A percentile compares a stretch with the other conserved stretches of the same genome.
These are phyloP conservation scores for Aythya baeri DNA, from an alignment of 2,113 vertebrate genomes.

Conservation along the genomic window DNA sequence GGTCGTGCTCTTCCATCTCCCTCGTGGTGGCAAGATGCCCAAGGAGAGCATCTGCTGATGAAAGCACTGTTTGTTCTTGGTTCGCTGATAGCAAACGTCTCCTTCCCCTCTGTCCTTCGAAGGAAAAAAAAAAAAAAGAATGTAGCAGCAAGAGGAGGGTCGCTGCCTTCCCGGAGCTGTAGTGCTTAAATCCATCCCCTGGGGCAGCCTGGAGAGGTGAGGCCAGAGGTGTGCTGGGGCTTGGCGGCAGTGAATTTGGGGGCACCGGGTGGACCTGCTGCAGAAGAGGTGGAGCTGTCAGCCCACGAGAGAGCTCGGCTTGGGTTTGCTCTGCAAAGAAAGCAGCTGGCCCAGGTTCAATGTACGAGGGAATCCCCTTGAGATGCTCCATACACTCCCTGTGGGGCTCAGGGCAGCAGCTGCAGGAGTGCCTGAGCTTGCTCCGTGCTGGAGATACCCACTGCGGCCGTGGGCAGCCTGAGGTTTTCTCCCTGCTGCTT, in stretches of 20 bases:
- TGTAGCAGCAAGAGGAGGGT: not conserved
- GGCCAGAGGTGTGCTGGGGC: not conserved
- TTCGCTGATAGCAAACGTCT: not conserved
- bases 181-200: not conserved
- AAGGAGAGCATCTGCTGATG: not conserved
- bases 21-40: not conserved
- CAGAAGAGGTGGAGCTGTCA: not conserved
- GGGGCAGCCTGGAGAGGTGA: not conserved
- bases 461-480: not conserved
- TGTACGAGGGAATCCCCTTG: fast-evolving
- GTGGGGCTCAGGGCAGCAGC: not conserved
- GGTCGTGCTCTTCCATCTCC: too few relatives aligned
- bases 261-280: not conserved
- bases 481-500: not conserved
- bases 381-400: not conserved
- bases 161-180: not conserved
- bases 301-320: not conserved
- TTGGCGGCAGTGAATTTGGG: not conserved
- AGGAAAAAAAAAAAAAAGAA: not conserved
- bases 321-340: not conserved
- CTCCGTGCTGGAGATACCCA: not conserved
- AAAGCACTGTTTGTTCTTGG: not conserved
- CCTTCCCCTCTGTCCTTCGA: not conserved
- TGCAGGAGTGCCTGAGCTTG: not conserved
- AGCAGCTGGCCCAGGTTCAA: not conserved